These are phyloP conservation scores for human DNA, from an alignment of 2,113 vertebrate species.

Conservation along the genomic window DNA sequence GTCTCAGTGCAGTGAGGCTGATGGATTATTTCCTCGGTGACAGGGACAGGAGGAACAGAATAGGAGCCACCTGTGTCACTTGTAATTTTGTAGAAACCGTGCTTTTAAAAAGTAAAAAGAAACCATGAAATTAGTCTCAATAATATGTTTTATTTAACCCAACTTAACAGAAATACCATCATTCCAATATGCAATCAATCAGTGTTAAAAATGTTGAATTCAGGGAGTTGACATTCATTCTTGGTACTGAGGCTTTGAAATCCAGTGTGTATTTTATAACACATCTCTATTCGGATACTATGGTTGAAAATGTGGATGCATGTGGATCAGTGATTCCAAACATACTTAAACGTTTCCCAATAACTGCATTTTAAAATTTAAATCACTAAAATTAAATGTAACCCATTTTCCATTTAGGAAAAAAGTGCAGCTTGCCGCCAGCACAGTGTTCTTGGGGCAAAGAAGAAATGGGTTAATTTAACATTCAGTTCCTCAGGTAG, in stretches of 20 bases:
- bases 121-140: background rate
- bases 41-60: background rate
- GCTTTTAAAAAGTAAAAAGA: background rate
- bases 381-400: background rate
- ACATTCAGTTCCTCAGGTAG: background rate
- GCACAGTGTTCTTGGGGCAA: background rate
- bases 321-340: background rate
- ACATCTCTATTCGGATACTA: background rate
- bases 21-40: background rate
- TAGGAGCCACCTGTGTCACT: accelerated
- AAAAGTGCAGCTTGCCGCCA: too few relatives aligned
- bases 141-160: background rate
- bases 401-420: too few relatives aligned
- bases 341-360: background rate
- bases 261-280: background rate
- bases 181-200: background rate
- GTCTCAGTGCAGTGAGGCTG: accelerated
- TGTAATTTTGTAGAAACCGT: background rate
- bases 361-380: background rate
- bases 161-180: background rate
- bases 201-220: background rate
- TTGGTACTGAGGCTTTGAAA: background rate
- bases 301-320: background rate
- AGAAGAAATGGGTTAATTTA: background rate
- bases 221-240: background rate